Conservation (phyloP, 2,888 invertebrate genomes). For the Rhogogaster chlorosoma region DNA sequence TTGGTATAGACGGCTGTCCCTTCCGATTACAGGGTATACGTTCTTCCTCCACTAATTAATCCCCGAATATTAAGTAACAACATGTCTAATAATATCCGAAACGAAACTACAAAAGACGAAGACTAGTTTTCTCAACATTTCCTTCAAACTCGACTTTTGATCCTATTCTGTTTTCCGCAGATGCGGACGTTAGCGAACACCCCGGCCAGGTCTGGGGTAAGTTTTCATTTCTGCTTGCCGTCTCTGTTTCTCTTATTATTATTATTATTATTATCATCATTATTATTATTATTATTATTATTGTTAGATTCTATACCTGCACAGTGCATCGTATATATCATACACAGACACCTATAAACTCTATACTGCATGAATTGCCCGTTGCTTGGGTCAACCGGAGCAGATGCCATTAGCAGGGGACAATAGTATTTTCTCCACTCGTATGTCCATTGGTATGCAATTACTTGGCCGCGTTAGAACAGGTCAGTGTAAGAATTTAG, state of each 20-base stretch:
- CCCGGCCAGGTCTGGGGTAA: conserved; percentile 63
- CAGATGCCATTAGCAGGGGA: background rate
- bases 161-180: conserved; percentile 61
- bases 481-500: background rate
- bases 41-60: background rate
- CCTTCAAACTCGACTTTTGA: conserved; percentile 22
- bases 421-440: conserved; percentile 15
- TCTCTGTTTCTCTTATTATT: conserved; percentile 9
- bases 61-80: background rate
- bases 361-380: conserved; percentile 30
- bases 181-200: conserved; percentile 60
- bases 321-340: conserved; percentile 1
- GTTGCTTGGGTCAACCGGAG: conserved; percentile 27
- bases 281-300: background rate
- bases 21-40: background rate
- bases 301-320: conserved; percentile 17
- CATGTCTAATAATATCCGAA: background rate
- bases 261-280: background rate
- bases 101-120: background rate
- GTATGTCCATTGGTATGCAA: conserved; percentile 28
- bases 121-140: background rate
- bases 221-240: conserved; percentile 54
- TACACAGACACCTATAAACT: background rate
- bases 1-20: background rate
- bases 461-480: background rate